A percentile compares a stretch with the other conserved stretches of the same genome.
phyloP scores from a whole-genome alignment of 2,888 invertebrate species.

The Scaptomyza polygonia region DNA sequence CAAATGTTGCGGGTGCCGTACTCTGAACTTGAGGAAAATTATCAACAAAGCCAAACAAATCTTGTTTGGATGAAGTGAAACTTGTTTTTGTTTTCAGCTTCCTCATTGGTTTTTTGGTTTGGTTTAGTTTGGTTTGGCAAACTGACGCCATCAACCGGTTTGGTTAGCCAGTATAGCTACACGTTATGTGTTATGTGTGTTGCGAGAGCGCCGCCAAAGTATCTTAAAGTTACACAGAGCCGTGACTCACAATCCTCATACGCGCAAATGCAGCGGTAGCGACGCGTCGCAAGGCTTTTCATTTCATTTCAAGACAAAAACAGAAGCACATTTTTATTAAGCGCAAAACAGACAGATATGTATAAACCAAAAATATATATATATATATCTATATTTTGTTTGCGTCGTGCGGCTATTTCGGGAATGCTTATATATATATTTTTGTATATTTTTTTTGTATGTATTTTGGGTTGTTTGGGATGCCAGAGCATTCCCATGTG shows the following conservation, averaged over 20 bases:
- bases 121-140: conserved; percentile 39
- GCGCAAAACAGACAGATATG: conserved; percentile 10
- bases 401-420: conserved; percentile 51
- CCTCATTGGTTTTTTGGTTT: conserved; percentile 26
- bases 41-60: conserved; percentile 20
- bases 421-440: conserved; percentile 29
- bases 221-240: conserved; percentile 47
- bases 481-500: conserved; percentile 27
- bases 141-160: conserved; percentile 82
- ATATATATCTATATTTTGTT: conserved; percentile 34
- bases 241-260: conserved; percentile 50
- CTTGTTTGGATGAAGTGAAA: conserved; percentile 32
- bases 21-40: conserved; percentile 48
- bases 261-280: conserved; percentile 23
- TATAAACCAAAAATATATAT: neutral
- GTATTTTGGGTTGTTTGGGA: conserved; percentile 15
- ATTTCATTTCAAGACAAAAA: conserved; percentile 52
- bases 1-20: conserved; percentile 3
- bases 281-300: conserved; percentile 52
- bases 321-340: conserved; percentile 43
- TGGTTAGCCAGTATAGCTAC: conserved; percentile 39
- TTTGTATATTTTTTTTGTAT: conserved; percentile 2
- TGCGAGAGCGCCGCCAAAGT: conserved; percentile 33
- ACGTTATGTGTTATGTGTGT: conserved; percentile 29
- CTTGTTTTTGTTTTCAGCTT: conserved; percentile 47